Evolutionary conservation across 2,888 invertebrate genomes (phyloP).

Genomic region (Oligia fasciuncula): DNA sequence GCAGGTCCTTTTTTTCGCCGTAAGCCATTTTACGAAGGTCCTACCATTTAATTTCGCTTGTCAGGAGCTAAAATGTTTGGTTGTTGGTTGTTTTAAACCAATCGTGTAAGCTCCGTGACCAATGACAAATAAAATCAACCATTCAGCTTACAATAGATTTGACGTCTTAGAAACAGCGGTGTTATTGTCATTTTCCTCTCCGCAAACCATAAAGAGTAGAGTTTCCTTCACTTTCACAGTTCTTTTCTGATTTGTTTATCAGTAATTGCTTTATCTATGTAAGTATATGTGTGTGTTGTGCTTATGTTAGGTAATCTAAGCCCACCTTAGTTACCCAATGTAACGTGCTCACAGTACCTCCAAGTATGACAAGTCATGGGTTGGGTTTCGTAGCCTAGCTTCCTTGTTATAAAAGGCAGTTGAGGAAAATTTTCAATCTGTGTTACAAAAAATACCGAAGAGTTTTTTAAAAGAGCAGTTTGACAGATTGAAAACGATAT

Average conservation of each 20-base stretch:
- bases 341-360: slow-evolving; percentile 12
- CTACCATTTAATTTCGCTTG: background rate
- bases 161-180: background rate
- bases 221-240: background rate
- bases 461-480: background rate
- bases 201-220: background rate
- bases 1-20: too few species aligned
- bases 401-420: slow-evolving; percentile 1
- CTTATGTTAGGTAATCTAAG: slow-evolving; percentile 10
- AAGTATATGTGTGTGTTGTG: background rate
- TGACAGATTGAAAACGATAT: accelerated
- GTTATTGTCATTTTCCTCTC: background rate
- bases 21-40: too few species aligned
- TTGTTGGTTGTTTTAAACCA: background rate
- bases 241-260: slow-evolving; percentile 26
- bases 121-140: background rate
- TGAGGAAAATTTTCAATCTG: background rate
- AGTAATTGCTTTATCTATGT: background rate
- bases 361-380: slow-evolving; percentile 3
- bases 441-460: background rate
- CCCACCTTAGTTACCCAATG: slow-evolving; percentile 20
- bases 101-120: background rate
- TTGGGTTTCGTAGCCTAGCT: background rate
- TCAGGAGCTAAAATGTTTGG: too few species aligned
- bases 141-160: background rate